Evolutionary conservation across 2,888 invertebrate genomes (phyloP), one percentile per base, ranked within the genome.

Genomic region (Raillietiella orientalis): DNA sequence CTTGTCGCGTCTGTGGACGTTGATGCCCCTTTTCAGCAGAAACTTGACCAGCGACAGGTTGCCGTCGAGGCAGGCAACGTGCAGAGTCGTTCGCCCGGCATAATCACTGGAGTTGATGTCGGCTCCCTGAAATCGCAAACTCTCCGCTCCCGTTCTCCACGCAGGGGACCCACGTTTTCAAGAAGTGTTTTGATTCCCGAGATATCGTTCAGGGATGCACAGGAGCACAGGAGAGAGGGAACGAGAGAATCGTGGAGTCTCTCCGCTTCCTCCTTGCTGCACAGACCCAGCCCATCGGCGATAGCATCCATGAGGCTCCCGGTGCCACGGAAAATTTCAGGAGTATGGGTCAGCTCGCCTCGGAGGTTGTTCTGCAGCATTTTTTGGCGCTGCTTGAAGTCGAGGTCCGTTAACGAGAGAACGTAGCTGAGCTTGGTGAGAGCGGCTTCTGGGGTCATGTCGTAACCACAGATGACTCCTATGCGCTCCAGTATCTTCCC

Each of bases 401-500:
- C 14, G 13, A 14, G 16, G 10, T 9, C 4, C 5, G 14, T 13
- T 4, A 9, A 25, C 2, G 74, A 67, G 14, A 90, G 49, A 2
- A 90, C 72, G 39, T 82, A 90, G 1, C 69, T 59, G 2, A 93
- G 52, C 45, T 93, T 93, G 2, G 75, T 64, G 5, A 87, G 55
- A 0, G 87, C 84, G 0, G 90, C 79, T 46, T 90, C 90, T 0
- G 75, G 67, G 0, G 90, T 90, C 71, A 79, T 72, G 40, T 82
- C 79, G 29, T 55, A 60, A 0, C 79, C 77, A 1, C 66, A 56
- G 14, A 71, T 57, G 2, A 77, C 65, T 2, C 77, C 77, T 28
- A 55, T 56, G 28, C 62, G 56, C 16, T 53, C 46, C 30, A 71
- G 43, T 12, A 52, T 49, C 27, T 66, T 60, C 27, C 82, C 87